These are phyloP conservation scores for Anableps anableps DNA, from an alignment of 2,797 vertebrate species.

Conservation along the genomic window DNA sequence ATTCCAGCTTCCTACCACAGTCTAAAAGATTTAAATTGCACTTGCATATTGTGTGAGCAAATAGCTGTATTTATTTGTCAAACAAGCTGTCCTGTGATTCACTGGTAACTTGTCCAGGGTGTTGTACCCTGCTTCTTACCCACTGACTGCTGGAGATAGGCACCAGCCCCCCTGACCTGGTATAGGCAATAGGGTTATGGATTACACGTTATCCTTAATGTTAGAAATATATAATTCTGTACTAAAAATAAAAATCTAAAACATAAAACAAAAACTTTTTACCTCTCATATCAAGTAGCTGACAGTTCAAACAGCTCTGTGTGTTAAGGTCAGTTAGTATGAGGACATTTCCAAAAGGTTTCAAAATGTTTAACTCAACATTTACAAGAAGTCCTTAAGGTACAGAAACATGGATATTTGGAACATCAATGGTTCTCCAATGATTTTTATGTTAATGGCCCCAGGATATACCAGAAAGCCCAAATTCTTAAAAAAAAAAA, in stretches of 20 bases:
- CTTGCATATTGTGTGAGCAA: no score
- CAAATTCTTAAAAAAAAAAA: background rate
- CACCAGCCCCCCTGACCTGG: no score
- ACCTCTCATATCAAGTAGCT: background rate
- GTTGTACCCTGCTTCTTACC: no score
- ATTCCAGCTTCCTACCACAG: no score
- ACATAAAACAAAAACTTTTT: background rate
- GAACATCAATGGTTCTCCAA: background rate
- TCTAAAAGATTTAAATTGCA: no score
- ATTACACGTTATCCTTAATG: background rate
- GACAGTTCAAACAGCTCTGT: no score
- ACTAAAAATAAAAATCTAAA: background rate
- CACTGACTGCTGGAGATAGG: no score
- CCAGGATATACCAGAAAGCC: background rate
- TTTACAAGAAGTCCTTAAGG: background rate
- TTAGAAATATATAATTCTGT: background rate
- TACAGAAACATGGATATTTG: background rate
- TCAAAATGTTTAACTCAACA: background rate
- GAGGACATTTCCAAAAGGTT: background rate
- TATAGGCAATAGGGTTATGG: no score
- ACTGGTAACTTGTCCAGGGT: no score
- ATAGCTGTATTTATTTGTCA: no score
- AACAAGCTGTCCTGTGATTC: no score
- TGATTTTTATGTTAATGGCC: background rate
- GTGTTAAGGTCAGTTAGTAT: no score